Percentiles rank a stretch among this genome's conserved stretches.
These are phyloP conservation scores for Aythya baeri DNA, from an alignment of 2,113 vertebrate species.

Conservation along the genomic window DNA sequence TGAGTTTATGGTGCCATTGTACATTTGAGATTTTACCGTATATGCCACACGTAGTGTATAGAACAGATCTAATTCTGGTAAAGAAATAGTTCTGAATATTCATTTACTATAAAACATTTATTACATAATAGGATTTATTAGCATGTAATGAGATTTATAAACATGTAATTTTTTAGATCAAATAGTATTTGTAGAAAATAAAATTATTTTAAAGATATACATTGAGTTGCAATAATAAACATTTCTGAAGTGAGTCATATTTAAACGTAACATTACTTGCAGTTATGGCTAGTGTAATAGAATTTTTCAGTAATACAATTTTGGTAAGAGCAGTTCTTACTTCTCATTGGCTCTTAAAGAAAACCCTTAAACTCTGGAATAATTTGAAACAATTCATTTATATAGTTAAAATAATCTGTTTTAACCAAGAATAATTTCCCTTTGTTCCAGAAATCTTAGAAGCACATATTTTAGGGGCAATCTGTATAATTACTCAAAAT, in stretches of 20 bases:
- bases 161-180: not conserved
- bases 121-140: not conserved
- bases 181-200: not conserved
- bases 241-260: not conserved
- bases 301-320: not conserved
- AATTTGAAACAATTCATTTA: not conserved
- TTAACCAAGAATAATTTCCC: not conserved
- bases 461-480: not conserved
- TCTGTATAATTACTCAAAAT: not conserved
- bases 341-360: not conserved
- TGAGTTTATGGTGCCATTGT: not conserved
- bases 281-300: not conserved
- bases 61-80: not conserved
- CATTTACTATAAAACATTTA: not conserved
- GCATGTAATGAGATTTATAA: not conserved
- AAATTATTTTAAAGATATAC: not conserved
- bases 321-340: not conserved
- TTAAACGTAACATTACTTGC: not conserved
- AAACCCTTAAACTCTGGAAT: not conserved
- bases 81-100: not conserved
- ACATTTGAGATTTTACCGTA: not conserved
- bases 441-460: not conserved
- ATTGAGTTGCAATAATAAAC: not conserved
- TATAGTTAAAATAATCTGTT: not conserved
- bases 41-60: not conserved